Percentiles rank a stretch among this genome's conserved stretches.
Conservation (phyloP, 2,888 invertebrate species). For the Dryobota labecula region DNA sequence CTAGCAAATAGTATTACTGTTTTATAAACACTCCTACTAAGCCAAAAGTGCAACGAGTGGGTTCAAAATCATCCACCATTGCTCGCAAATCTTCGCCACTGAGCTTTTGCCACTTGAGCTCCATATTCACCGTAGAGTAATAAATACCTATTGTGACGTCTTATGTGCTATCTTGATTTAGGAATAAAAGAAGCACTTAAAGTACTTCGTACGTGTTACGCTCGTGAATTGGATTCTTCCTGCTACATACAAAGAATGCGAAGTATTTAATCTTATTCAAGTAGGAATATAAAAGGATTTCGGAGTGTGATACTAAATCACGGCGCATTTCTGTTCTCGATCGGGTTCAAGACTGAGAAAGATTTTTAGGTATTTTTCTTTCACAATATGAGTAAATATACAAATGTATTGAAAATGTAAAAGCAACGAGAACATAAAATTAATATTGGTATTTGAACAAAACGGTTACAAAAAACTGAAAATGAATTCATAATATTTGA, state of each 20-base stretch:
- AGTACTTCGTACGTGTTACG: constrained; percentile 31
- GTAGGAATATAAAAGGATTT: constrained; percentile 56
- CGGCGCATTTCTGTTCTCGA: constrained; percentile 12
- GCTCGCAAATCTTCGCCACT: background rate
- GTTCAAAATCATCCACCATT: background rate
- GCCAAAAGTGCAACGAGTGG: background rate
- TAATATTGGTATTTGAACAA: background rate
- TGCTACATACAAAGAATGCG: constrained; percentile 47
- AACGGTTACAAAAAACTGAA: background rate
- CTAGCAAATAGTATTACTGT: background rate
- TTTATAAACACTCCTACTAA: background rate
- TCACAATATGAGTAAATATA: no score
- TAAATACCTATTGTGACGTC: constrained; percentile 31
- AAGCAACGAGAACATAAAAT: background rate
- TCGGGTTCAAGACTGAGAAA: background rate
- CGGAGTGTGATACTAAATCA: constrained; percentile 49
- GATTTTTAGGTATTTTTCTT: constrained; percentile 8
- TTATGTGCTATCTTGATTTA: constrained; percentile 48
- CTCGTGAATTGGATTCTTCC: constrained; percentile 43
- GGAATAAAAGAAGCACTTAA: constrained; percentile 51
- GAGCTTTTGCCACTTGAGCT: background rate
- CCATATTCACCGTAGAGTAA: background rate
- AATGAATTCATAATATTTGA: background rate
- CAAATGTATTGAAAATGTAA: background rate
- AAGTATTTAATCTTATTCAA: constrained; percentile 59